phyloP scores from a whole-genome alignment of 2,797 vertebrate genomes.

The Aulostomus chinensis region DNA sequence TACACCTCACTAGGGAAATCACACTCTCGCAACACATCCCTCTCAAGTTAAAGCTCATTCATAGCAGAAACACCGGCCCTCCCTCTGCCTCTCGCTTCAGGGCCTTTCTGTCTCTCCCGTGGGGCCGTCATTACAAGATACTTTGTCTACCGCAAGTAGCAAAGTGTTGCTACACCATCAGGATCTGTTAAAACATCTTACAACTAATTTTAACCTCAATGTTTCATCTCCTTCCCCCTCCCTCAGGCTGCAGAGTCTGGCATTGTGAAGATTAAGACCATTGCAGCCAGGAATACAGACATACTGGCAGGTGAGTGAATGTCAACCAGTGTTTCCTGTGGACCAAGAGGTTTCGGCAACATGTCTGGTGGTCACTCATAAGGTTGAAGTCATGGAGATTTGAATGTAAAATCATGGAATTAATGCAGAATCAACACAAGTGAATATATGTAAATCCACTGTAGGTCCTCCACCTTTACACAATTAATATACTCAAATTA shows the following conservation, averaged over 20 bases:
- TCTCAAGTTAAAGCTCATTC: conserved; percentile 13
- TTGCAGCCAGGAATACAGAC: conserved; percentile 91
- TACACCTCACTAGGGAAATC: conserved; percentile 49
- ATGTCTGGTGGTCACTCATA: too few species aligned
- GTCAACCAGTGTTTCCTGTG: too few species aligned
- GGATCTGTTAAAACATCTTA: too few species aligned
- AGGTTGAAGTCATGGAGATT: too few species aligned
- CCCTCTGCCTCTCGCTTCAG: neutral
- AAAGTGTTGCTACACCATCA: too few species aligned
- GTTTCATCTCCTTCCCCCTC: conserved; percentile 26
- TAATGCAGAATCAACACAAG: too few species aligned
- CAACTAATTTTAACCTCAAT: conserved; percentile 17
- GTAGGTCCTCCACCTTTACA: too few species aligned
- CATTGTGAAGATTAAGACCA: conserved; percentile 99
- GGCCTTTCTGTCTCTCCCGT: conserved; percentile 1
- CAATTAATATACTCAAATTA: too few species aligned
- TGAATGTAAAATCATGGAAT: too few species aligned
- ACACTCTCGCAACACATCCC: conserved; percentile 6
- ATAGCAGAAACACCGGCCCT: conserved; percentile 4
- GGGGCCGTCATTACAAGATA: conserved; percentile 18
- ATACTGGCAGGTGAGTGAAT: conserved; percentile 90
- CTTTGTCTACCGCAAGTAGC: too few species aligned
- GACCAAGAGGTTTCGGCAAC: too few species aligned
- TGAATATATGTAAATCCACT: too few species aligned
- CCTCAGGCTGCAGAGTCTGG: conserved; percentile 96